phyloP scores from a whole-genome alignment of 92 coral and sea anemone genomes.

The Actinostola sp. region DNA sequence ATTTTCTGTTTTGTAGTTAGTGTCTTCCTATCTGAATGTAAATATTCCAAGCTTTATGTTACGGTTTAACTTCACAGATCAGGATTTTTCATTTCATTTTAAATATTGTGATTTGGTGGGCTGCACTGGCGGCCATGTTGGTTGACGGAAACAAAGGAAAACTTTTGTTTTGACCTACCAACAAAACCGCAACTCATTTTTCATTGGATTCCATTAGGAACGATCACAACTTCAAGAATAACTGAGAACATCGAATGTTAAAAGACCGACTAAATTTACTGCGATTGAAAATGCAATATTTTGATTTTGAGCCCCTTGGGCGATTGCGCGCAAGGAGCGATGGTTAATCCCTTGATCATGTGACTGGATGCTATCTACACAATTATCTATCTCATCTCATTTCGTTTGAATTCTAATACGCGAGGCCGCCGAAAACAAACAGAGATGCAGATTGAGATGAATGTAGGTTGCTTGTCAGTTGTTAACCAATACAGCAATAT shows the following conservation, averaged over 20 bases:
- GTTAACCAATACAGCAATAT: not conserved
- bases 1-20: no score
- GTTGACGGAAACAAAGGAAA: not conserved
- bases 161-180: not conserved
- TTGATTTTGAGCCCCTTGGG: not conserved
- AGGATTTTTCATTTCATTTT: no score
- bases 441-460: not conserved
- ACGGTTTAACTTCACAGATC: no score
- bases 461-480: not conserved
- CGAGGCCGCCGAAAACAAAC: not conserved
- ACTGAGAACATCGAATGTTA: no score
- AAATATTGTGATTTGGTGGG: no score
- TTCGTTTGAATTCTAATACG: slow-evolving; percentile 5
- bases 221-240: not conserved
- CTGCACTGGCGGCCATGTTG: not conserved
- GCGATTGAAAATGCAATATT: not conserved
- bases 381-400: not conserved
- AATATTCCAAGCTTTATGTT: no score
- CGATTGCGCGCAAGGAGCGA: not conserved
- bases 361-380: not conserved
- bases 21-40: no score
- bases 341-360: not conserved
- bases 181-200: not conserved
- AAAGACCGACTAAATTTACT: no score
- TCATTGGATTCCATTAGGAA: not conserved